Evolutionary conservation across 2,888 invertebrate genomes (phyloP).

Genomic region (Sipunculus nudus): DNA sequence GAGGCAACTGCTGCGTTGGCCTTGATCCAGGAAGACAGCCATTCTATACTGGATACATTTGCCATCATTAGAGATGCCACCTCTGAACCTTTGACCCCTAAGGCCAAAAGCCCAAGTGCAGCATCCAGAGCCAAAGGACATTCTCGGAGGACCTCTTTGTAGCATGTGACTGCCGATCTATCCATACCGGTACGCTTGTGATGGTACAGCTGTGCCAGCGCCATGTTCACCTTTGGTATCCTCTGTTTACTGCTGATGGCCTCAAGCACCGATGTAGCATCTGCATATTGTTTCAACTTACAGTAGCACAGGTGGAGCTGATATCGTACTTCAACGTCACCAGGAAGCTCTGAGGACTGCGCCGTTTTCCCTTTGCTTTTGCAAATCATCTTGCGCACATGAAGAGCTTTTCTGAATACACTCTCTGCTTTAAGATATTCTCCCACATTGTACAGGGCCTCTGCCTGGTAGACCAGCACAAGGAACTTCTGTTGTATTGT

Average conservation of each 20-base stretch:
- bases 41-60: constrained; percentile 69
- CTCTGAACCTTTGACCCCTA: constrained; percentile 79
- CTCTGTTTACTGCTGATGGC: constrained; percentile 75
- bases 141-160: constrained; percentile 80
- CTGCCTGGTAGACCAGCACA: constrained; percentile 76
- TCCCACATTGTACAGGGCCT: constrained; percentile 75
- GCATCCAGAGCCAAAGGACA: constrained; percentile 81
- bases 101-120: constrained; percentile 76
- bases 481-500: constrained; percentile 75
- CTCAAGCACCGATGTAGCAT: constrained; percentile 71
- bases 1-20: constrained; percentile 73
- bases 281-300: constrained; percentile 74
- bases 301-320: constrained; percentile 77
- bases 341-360: constrained; percentile 57
- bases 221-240: constrained; percentile 79
- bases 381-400: constrained; percentile 73
- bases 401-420: constrained; percentile 74
- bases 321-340: constrained; percentile 75
- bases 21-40: constrained; percentile 69
- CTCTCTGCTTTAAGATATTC: constrained; percentile 77
- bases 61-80: constrained; percentile 78
- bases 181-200: constrained; percentile 75
- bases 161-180: constrained; percentile 77
- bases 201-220: constrained; percentile 78
- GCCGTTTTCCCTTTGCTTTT: constrained; percentile 55